Evolutionary conservation across 2,888 invertebrate genomes (phyloP), one percentile per base, ranked within the genome.

Genomic region (Synergus gifuensis): DNA sequence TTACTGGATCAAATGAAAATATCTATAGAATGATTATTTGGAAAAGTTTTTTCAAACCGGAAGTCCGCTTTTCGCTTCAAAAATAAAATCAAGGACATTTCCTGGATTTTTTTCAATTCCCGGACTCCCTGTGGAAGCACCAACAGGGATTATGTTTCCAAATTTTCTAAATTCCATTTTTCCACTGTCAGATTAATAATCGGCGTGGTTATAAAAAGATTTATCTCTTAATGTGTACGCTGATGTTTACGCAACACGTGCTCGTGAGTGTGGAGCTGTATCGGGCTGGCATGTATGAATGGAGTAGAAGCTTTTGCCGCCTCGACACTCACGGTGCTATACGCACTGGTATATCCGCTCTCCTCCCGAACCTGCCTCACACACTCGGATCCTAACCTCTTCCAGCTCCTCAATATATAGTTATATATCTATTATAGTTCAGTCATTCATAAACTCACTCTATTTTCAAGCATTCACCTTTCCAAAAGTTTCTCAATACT

Each of bases 341-440:
- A 73, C 73, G 73, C 73, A 73, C 73, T 73, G 54, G 82, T 84
- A 79, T 82, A 83, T 83, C 80, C 82, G 83, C 82, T 82, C 84
- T 82, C 81, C 81, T 83, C 83, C 83, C 84, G 81, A 83, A 84
- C 84, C 84, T 84, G 83, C 84, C 84, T 82, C 81, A 84, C 83
- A 83, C 79, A 84, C 78, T 82, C 79, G 83, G 83, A 81, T 83
- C 81, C 84, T 76, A 83, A 78, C 82, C 77, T 78, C 80, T 82
- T 81, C 81, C 79, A 76, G 77, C 76, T 77, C 69, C 49, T 46
- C 69, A 36, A 73, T 49, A 49, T 44, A 7, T 49, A 49, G n/a
- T 9, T 66, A 66, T 42, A 66, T 18, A 69, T 46, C 46, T 69
- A 49, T 44, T 69, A 67, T 42, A 69, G 69, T 73, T 46, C 49